Conservation (phyloP, 2,888 invertebrate species). For the Oscheius onirici region DNA sequence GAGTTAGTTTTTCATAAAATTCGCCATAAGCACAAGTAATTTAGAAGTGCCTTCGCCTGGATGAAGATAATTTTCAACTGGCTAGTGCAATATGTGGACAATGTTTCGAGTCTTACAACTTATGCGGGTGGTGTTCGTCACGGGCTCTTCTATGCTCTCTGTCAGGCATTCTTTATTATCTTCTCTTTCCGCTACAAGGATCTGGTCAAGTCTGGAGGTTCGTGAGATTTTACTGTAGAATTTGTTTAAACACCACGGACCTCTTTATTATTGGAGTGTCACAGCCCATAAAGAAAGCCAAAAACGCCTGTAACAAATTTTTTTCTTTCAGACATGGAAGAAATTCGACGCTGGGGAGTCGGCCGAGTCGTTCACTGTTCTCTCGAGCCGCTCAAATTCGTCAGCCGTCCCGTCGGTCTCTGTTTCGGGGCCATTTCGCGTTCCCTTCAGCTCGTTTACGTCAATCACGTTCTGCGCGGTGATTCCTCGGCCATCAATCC, state of each 20-base stretch:
- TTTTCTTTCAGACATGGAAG: slow-evolving; percentile 78
- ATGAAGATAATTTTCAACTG: slow-evolving; percentile 58
- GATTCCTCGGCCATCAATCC: slow-evolving; percentile 43
- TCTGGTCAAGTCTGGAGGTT: slow-evolving; percentile 76
- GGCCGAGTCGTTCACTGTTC: slow-evolving; percentile 85
- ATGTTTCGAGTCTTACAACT: slow-evolving; percentile 34
- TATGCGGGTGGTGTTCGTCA: slow-evolving; percentile 75
- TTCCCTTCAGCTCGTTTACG: slow-evolving; percentile 66
- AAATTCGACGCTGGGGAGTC: slow-evolving; percentile 84
- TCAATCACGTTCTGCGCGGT: slow-evolving; percentile 57
- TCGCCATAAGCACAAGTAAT: not conserved
- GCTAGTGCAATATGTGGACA: slow-evolving; percentile 58
- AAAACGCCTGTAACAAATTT: too few species aligned
- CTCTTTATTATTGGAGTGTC: too few species aligned
- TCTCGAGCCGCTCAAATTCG: slow-evolving; percentile 87
- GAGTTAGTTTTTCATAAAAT: slow-evolving; percentile 38
- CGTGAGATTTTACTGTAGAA: not conserved
- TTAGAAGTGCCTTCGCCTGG: slow-evolving; percentile 54
- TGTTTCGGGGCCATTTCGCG: slow-evolving; percentile 73
- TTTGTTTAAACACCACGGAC: too few species aligned
- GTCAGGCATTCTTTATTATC: slow-evolving; percentile 91
- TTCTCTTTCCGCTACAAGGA: slow-evolving; percentile 89
- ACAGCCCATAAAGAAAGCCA: too few species aligned
- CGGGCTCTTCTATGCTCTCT: slow-evolving; percentile 88
- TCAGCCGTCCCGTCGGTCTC: slow-evolving; percentile 74